Base-by-base conservation (phyloP, 2,888 invertebrate genomes). In the Pheosia gnoma region DNA sequence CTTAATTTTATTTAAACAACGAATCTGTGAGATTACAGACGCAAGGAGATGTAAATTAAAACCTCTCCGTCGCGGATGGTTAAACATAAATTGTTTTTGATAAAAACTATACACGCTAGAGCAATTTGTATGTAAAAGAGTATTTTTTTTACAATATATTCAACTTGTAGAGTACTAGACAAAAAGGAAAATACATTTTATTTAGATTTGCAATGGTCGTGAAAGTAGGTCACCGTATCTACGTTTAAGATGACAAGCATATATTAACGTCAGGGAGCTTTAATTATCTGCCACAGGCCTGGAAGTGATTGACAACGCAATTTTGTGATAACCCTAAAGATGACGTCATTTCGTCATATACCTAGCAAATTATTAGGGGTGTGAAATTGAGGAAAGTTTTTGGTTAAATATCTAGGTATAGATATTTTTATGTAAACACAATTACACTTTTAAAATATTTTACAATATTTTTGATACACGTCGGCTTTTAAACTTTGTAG, bases 271-370 rank as follows among this genome's bases (percentile, higher is more conserved):
- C n/a, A 45, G n/a, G n/a, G 49, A n/a, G 49, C 5, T 7, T 25
- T 51, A 51, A 51, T 51, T 51, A 25, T 6, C 51, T 25, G 51
- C 25, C 51, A 25, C 13, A 25, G 51, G 51, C 3, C 25, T 13
- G 25, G 25, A 25, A 25, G 51, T 51, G 51, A 51, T 51, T 51
- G 51, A 51, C 51, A 51, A 13, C 25, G 51, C 25, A 51, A 51
- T 25, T 51, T 25, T 47, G 47, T n/a, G n/a, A 43, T 43, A 43
- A 43, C 9, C 9, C 9, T 43, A 43, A 3, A 43, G 43, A 43
- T 43, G 43, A 43, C 43, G 43, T 43, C 3, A 43, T 3, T 25
- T 25, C 25, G 25, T 25, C 25, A 25, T 25, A 25, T 25, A 25
- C 25, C 25, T 25, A 25, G 25, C 25, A 25, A 25, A 25, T 25